Conservation (phyloP, 1,140 invertebrate genomes). For the Potamilus streckersoni region DNA sequence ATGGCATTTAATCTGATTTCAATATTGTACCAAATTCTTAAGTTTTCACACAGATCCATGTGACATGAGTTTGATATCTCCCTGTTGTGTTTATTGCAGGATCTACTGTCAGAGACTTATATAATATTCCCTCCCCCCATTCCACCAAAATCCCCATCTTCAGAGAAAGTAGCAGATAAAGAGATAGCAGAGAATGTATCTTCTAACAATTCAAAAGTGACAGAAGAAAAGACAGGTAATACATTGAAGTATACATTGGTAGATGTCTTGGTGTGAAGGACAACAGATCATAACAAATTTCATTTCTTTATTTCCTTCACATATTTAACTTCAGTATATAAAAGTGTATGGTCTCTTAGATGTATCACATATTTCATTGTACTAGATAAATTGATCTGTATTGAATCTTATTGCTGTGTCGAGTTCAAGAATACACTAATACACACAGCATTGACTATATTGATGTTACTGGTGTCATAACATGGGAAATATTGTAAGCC, state of each 20-base stretch:
- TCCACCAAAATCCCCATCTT: slow-evolving; percentile 28
- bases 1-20: neutral
- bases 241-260: slow-evolving; percentile 2
- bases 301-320: neutral
- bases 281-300: neutral
- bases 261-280: too few species aligned
- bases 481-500: too few species aligned
- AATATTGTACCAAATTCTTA: neutral
- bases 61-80: neutral
- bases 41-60: neutral
- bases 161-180: slow-evolving; percentile 25
- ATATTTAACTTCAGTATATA: neutral
- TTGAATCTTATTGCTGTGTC: too few species aligned
- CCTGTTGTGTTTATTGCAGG: slow-evolving; percentile 25
- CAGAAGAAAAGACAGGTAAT: slow-evolving; percentile 24
- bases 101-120: slow-evolving; percentile 42
- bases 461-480: too few species aligned
- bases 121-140: slow-evolving; percentile 48
- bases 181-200: slow-evolving; percentile 28
- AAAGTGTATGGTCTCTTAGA: neutral
- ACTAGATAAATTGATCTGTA: neutral
- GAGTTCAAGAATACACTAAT: too few species aligned
- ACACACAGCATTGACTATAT: too few species aligned
- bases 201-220: slow-evolving; percentile 21
- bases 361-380: neutral